A percentile compares a stretch with the other conserved stretches of the same genome.
Conservation (phyloP, 2,797 vertebrate species). For the Prunella strophiata region DNA sequence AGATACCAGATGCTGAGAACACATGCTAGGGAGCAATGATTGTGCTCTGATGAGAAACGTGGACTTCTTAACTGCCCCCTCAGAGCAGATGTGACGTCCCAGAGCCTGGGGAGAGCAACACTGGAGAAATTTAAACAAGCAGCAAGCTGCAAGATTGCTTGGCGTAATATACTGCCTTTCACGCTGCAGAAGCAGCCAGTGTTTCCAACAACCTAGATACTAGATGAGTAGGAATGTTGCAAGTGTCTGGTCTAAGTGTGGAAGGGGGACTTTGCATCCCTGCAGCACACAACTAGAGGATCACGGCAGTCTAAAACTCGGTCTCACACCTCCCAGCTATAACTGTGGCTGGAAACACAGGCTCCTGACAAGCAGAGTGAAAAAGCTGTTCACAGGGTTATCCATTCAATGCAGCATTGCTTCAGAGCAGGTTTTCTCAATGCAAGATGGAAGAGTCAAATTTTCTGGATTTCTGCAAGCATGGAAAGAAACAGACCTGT, state of each 20-base stretch:
- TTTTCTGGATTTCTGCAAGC: constrained; percentile 22
- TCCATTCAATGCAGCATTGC: not conserved
- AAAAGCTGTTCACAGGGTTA: constrained; percentile 41
- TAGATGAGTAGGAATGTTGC: not conserved
- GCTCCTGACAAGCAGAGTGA: not conserved
- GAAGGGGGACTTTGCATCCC: not conserved
- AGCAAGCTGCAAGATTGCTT: not conserved
- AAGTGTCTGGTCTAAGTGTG: not conserved
- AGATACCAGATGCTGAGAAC: not conserved
- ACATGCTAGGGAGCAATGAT: not conserved
- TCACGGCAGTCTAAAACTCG: not conserved
- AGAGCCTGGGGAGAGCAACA: not conserved
- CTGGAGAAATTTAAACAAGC: not conserved
- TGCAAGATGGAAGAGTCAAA: constrained; percentile 14
- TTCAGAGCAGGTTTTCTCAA: constrained; percentile 21
- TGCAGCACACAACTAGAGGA: not conserved
- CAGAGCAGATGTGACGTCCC: not conserved
- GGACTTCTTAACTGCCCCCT: not conserved
- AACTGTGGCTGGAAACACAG: constrained; percentile 15
- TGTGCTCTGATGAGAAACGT: not conserved
- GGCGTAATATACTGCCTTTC: not conserved
- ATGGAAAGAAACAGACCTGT: constrained; percentile 44
- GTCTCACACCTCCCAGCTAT: not conserved
- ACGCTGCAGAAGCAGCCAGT: not conserved
- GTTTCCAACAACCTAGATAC: not conserved